These are phyloP conservation scores for Aporophyla lueneburgensis DNA, from an alignment of 2,888 invertebrate genomes.

Conservation along the genomic window DNA sequence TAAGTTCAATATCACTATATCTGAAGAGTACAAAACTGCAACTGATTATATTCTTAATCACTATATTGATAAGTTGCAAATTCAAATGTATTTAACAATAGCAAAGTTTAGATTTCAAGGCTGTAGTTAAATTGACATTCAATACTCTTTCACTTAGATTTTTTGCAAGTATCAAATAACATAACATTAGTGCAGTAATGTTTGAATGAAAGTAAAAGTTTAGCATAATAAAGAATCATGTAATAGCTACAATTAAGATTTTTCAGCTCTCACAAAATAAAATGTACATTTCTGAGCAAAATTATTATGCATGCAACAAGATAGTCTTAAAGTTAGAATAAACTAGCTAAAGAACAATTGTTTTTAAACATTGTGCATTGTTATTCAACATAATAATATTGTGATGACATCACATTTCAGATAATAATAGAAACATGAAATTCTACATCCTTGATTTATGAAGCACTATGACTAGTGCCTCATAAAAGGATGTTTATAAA, in stretches of 20 bases:
- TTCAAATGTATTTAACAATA: constrained; percentile 10
- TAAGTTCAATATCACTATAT: constrained; percentile 35
- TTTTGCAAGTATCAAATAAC: constrained; percentile 1
- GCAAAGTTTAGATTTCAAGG: constrained; percentile 1
- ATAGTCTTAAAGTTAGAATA: constrained; percentile 1
- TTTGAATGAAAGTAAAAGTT: constrained; percentile 24
- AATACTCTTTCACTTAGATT: neutral
- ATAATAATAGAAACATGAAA: constrained; percentile 7
- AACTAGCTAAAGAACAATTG: neutral
- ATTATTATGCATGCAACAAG: neutral
- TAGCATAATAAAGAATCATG: neutral
- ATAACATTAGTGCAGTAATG: constrained; percentile 4
- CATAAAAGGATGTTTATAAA: neutral
- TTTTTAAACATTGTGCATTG: constrained; percentile 6
- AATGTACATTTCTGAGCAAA: neutral
- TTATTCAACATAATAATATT: constrained; percentile 15
- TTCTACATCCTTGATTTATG: constrained; percentile 8
- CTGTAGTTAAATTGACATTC: constrained; percentile 14
- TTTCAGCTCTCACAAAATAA: neutral
- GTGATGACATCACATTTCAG: constrained; percentile 14
- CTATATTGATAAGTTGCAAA: neutral
- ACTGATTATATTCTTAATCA: neutral
- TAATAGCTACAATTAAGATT: neutral
- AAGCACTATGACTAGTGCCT: neutral
- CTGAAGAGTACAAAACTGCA: neutral